Evolutionary conservation across 2,888 invertebrate genomes (phyloP).

Genomic region (Glyphotaelius pellucidus): DNA sequence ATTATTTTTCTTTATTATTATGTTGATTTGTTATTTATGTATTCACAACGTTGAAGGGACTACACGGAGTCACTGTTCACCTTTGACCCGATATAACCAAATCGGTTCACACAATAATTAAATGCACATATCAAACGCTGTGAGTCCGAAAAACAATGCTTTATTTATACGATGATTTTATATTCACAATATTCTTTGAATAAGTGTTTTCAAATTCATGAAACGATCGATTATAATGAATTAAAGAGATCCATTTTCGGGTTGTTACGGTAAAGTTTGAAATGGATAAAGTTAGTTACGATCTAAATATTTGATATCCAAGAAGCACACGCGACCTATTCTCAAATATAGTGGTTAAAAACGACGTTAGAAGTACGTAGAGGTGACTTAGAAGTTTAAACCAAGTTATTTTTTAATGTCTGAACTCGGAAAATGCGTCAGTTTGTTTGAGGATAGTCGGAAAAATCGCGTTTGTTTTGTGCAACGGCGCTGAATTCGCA

Average conservation of each 20-base stretch:
- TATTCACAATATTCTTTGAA: background rate
- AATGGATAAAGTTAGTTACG: background rate
- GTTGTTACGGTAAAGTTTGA: background rate
- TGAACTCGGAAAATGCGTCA: conserved; percentile 70
- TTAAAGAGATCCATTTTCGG: background rate
- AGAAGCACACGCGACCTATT: conserved; percentile 10
- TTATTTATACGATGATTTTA: background rate
- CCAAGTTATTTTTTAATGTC: background rate
- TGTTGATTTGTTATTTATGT: background rate
- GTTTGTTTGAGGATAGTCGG: conserved; percentile 66
- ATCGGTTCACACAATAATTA: conserved; percentile 13
- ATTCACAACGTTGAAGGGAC: background rate
- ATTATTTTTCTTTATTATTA: background rate
- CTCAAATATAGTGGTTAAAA: background rate
- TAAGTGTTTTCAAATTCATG: too few species aligned
- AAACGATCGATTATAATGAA: background rate
- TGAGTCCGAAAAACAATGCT: background rate
- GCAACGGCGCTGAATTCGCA: conserved; percentile 76
- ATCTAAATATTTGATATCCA: conserved; percentile 24
- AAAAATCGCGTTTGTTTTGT: conserved; percentile 75
- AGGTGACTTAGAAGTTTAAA: background rate
- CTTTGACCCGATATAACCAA: conserved; percentile 15
- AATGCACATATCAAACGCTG: conserved; percentile 21
- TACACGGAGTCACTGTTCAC: background rate
- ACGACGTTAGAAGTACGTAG: background rate